phyloP scores from a whole-genome alignment of 2,888 invertebrate genomes.

The Heliconius aoede region DNA sequence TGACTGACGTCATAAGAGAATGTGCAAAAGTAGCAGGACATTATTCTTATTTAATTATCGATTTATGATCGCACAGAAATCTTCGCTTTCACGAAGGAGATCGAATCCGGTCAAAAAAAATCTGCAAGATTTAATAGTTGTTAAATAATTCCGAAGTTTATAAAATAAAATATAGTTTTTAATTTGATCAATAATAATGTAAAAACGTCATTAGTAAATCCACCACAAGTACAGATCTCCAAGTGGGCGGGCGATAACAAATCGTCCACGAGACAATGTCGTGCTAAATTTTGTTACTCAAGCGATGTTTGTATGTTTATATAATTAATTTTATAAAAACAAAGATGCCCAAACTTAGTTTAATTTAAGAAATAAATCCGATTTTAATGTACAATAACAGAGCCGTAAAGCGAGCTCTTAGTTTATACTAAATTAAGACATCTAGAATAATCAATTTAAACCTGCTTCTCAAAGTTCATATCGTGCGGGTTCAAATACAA shows the following conservation, averaged over 20 bases:
- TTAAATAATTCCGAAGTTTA: neutral
- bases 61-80: neutral
- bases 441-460: too few species aligned
- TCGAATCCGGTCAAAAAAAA: neutral
- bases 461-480: too few species aligned
- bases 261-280: conserved; percentile 4
- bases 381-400: too few species aligned
- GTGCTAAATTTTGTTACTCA: neutral
- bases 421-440: too few species aligned
- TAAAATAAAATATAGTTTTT: neutral
- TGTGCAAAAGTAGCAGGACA: too few species aligned
- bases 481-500: too few species aligned
- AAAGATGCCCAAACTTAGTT: neutral
- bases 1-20: too few species aligned
- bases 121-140: neutral
- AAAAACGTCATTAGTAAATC: neutral
- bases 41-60: too few species aligned
- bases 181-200: neutral
- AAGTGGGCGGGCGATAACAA: conserved; percentile 2
- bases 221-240: neutral
- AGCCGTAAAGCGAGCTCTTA: too few species aligned
- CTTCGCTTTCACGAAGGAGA: too few species aligned
- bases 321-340: neutral
- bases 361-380: too few species aligned
- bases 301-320: neutral